A percentile compares a stretch with the other conserved stretches of the same genome.
phyloP scores from a whole-genome alignment of 2,888 invertebrate species.

The Tachina lurida region DNA sequence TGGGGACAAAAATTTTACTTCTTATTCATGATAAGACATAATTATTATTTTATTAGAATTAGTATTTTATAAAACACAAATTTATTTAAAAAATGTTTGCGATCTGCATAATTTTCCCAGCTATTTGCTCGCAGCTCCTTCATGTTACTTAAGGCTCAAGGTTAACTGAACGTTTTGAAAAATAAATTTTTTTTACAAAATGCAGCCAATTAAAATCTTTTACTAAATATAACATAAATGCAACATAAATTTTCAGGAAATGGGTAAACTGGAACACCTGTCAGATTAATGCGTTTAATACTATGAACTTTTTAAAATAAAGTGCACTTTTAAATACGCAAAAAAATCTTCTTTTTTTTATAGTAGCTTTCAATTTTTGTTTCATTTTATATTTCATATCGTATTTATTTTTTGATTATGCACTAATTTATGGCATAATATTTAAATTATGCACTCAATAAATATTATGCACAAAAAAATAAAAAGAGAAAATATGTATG shows the following conservation, averaged over 20 bases:
- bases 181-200: no score
- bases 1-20: no score
- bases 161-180: no score
- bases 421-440: slow-evolving; percentile 68
- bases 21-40: no score
- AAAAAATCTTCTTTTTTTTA: background rate
- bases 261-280: background rate
- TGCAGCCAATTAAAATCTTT: no score
- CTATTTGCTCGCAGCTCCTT: no score
- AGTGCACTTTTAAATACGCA: background rate
- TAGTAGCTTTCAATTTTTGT: slow-evolving; percentile 13
- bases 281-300: slow-evolving; percentile 12
- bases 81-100: no score
- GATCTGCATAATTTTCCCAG: no score
- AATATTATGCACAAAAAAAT: slow-evolving; percentile 51
- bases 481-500: background rate
- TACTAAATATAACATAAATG: background rate
- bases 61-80: no score
- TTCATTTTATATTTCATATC: slow-evolving; percentile 52
- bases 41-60: no score
- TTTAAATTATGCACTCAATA: slow-evolving; percentile 67
- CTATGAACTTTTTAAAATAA: background rate
- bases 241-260: background rate
- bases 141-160: no score
- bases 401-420: slow-evolving; percentile 68